phyloP scores from a whole-genome alignment of 2,888 invertebrate species.

The Orthosia gracilis region DNA sequence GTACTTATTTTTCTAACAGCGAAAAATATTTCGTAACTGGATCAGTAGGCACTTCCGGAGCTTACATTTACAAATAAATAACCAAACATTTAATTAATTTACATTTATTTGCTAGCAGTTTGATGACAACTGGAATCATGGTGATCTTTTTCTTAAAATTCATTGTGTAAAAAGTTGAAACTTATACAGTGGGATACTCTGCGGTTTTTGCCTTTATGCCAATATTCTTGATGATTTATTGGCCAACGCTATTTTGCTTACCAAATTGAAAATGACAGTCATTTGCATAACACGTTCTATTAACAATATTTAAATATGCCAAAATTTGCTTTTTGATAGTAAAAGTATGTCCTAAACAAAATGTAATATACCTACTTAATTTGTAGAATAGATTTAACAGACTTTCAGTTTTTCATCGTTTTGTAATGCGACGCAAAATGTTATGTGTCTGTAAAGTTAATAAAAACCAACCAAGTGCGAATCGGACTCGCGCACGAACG shows the following conservation, averaged over 20 bases:
- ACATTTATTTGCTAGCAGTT: not conserved
- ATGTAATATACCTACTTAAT: not conserved
- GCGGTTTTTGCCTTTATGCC: not conserved
- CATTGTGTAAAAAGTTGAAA: not conserved
- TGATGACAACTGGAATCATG: not conserved
- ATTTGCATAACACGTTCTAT: conserved; percentile 7
- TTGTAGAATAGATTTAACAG: not conserved
- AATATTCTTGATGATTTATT: conserved; percentile 1
- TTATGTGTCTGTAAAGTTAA: too few species aligned
- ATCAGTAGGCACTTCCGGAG: not conserved
- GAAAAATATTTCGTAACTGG: not conserved
- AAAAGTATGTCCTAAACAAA: not conserved
- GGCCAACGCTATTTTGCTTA: not conserved
- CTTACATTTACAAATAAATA: too few species aligned
- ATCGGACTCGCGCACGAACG: too few species aligned
- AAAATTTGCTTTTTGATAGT: not conserved
- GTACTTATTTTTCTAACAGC: not conserved
- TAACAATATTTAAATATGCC: not conserved
- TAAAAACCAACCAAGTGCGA: too few species aligned
- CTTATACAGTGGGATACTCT: not conserved
- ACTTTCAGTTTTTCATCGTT: not conserved
- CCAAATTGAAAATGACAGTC: not conserved
- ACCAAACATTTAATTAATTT: too few species aligned
- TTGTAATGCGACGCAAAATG: conserved; percentile 4
- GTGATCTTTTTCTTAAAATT: not conserved